Evolutionary conservation across 2,797 vertebrate species (phyloP).

Genomic region (Schizopygopsis pylzovi): DNA sequence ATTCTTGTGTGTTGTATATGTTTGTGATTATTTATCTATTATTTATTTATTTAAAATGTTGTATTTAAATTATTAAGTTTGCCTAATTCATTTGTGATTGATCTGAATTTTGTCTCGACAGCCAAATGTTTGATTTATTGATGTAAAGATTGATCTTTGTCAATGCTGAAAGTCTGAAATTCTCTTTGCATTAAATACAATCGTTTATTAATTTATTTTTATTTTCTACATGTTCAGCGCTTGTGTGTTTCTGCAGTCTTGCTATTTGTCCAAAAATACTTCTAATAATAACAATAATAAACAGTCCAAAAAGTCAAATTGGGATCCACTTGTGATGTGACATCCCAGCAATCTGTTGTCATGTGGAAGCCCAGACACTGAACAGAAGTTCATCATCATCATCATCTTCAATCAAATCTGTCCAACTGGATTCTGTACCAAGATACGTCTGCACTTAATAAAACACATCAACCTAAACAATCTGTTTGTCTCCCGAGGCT

Average conservation of each 20-base stretch:
- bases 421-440: conserved; percentile 37
- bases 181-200: conserved; percentile 88
- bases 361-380: conserved; percentile 41
- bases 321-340: conserved; percentile 33
- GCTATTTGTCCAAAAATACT: conserved; percentile 75
- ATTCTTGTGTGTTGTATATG: conserved; percentile 83
- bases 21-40: conserved; percentile 86
- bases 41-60: conserved; percentile 92
- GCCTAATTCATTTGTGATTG: conserved; percentile 65
- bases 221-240: conserved; percentile 81
- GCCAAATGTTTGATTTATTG: conserved; percentile 71
- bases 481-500: neutral
- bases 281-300: conserved; percentile 70
- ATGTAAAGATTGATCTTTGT: conserved; percentile 33
- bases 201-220: conserved; percentile 78
- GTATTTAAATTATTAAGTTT: conserved; percentile 78
- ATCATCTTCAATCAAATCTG: conserved; percentile 11
- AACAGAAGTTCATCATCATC: conserved; percentile 31
- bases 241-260: conserved; percentile 78
- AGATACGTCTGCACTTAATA: conserved; percentile 53
- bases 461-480: conserved; percentile 39
- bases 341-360: conserved; percentile 27
- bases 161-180: conserved; percentile 62
- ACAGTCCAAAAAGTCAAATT: conserved; percentile 62
- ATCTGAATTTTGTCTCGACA: conserved; percentile 80